Percentiles rank a stretch among this genome's conserved stretches.
phyloP scores from a whole-genome alignment of 92 coral and sea anemone species.

The Umimayanthus kanabou region DNA sequence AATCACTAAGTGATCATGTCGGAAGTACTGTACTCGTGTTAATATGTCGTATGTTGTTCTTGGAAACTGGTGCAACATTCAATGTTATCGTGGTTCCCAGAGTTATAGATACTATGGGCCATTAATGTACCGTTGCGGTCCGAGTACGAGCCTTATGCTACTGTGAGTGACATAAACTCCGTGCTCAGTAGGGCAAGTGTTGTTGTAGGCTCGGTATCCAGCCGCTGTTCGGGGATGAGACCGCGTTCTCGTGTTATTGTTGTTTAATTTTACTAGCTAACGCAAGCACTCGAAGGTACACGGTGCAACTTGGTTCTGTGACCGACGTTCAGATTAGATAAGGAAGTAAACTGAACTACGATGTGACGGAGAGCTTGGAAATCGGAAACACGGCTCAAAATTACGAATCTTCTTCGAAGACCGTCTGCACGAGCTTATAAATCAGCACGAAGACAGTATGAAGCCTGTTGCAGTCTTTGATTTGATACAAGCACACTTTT shows the following conservation, averaged over 20 bases:
- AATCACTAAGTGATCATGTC: neutral
- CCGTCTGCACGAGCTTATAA: too few relatives aligned
- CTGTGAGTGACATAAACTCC: too few relatives aligned
- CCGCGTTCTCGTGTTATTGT: neutral
- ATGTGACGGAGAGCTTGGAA: too few relatives aligned
- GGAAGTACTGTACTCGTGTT: neutral
- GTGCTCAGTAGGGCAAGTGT: neutral
- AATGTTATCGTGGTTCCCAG: neutral
- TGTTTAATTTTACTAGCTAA: neutral
- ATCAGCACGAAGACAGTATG: too few relatives aligned
- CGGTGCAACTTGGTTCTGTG: neutral
- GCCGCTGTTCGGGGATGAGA: too few relatives aligned
- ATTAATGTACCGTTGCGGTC: neutral
- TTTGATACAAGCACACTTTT: neutral
- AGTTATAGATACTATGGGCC: neutral
- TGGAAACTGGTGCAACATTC: neutral
- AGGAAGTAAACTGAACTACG: too few relatives aligned
- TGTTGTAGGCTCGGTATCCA: neutral
- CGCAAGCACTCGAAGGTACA: neutral
- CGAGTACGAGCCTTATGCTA: neutral
- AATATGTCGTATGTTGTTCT: neutral
- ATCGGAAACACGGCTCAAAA: too few relatives aligned
- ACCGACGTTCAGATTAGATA: too few relatives aligned
- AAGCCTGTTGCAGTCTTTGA: neutral
- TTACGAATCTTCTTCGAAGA: too few relatives aligned